Percentiles rank a stretch among this genome's conserved stretches.
phyloP scores from a whole-genome alignment of 30 jellyfish, hydroid and myxozoan species.

The Hydractinia symbiolongicarpus region DNA sequence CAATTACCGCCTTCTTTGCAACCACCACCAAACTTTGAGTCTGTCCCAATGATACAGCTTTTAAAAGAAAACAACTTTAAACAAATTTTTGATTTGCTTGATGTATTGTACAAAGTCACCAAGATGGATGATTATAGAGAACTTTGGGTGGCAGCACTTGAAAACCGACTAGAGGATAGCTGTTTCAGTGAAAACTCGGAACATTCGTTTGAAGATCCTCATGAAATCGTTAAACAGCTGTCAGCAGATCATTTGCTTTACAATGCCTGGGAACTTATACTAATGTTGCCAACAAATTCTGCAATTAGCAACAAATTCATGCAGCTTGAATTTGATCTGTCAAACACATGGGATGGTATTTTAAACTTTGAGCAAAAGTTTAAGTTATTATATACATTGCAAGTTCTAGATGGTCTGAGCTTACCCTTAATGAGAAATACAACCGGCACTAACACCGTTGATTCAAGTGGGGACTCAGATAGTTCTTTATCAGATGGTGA shows the following conservation, averaged over 20 bases:
- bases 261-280: constrained; percentile 85
- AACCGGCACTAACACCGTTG: constrained; percentile 37
- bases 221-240: constrained; percentile 34
- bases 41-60: constrained; percentile 91
- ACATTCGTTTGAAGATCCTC: constrained; percentile 31
- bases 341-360: constrained; percentile 46
- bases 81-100: constrained; percentile 62
- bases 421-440: constrained; percentile 44
- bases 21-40: constrained; percentile 77
- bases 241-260: constrained; percentile 61
- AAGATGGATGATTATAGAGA: constrained; percentile 15
- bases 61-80: constrained; percentile 56
- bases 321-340: constrained; percentile 27
- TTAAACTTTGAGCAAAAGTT: constrained; percentile 62
- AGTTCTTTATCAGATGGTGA: constrained; percentile 73
- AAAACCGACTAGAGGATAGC: constrained; percentile 12
- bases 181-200: constrained; percentile 26
- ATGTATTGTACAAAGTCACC: constrained; percentile 48
- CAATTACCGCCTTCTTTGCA: constrained; percentile 82
- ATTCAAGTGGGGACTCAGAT: constrained; percentile 82
- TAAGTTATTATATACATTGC: constrained; percentile 70
- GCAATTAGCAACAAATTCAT: constrained; percentile 42
- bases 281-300: constrained; percentile 73
- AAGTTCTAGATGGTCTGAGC: constrained; percentile 76
- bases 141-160: constrained; percentile 8